These are phyloP conservation scores for Papilio protenor DNA, from an alignment of 2,888 invertebrate species.

Conservation along the genomic window DNA sequence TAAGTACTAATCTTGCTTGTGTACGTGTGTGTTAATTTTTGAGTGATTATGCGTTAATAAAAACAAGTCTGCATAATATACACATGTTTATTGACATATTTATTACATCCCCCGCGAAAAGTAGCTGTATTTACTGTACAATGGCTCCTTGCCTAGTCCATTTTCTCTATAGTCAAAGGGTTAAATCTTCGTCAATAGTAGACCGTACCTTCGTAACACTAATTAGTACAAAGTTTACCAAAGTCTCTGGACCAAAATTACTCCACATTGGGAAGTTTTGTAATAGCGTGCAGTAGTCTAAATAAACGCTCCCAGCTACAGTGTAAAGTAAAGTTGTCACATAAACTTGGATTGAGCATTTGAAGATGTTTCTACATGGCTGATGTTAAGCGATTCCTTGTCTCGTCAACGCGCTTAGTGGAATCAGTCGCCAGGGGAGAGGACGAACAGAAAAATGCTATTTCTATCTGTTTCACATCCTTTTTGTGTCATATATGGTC, in stretches of 20 bases:
- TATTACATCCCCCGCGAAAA: neutral
- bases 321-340: neutral
- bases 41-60: too few species aligned
- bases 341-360: neutral
- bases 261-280: conserved; percentile 7
- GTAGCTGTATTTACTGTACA: neutral
- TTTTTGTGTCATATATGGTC: too few species aligned
- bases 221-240: conserved; percentile 14
- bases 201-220: conserved; percentile 14
- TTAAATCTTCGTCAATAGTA: conserved; percentile 6
- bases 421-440: too few species aligned
- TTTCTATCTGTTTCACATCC: too few species aligned
- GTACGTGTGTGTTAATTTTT: too few species aligned
- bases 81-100: neutral
- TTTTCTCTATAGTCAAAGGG: neutral
- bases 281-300: conserved; percentile 4
- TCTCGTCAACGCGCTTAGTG: too few species aligned
- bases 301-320: neutral
- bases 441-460: too few species aligned
- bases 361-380: neutral
- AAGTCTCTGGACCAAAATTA: neutral
- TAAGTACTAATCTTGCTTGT: too few species aligned
- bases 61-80: too few species aligned
- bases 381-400: too few species aligned
- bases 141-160: neutral